Conservation (phyloP, 2,113 vertebrate genomes). For the Vulpes lagopus region DNA sequence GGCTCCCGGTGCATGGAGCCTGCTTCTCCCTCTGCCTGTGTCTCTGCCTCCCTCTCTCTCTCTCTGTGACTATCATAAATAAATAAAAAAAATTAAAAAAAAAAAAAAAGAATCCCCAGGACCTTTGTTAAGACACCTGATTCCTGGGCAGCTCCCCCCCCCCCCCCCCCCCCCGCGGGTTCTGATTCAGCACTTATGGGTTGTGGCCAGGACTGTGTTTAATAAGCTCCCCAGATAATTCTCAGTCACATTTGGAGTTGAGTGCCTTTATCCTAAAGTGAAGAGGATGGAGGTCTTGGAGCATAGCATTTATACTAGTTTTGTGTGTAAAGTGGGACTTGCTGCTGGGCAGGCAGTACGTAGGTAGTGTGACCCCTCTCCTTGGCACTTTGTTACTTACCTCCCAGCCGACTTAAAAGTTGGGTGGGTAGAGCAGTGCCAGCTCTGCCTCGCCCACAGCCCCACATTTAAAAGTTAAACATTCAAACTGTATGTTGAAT, state of each 20-base stretch:
- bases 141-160: neutral
- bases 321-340: neutral
- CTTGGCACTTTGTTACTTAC: neutral
- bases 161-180: neutral
- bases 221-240: constrained; percentile 6
- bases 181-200: neutral
- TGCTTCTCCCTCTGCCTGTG: no score
- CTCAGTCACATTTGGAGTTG: neutral
- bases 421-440: neutral
- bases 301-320: neutral
- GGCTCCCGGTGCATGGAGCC: no score
- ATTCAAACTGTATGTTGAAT: neutral
- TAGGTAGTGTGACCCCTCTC: neutral
- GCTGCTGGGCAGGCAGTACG: neutral
- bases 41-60: no score
- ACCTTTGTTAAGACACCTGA: neutral
- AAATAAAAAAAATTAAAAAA: no score
- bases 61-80: no score
- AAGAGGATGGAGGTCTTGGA: neutral
- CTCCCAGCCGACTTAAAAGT: neutral
- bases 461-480: neutral
- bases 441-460: constrained; percentile 6
- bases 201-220: neutral
- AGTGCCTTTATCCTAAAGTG: neutral
- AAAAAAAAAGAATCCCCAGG: neutral